Base-by-base conservation (phyloP, 2,113 vertebrate species). In the Hyla sarda region DNA sequence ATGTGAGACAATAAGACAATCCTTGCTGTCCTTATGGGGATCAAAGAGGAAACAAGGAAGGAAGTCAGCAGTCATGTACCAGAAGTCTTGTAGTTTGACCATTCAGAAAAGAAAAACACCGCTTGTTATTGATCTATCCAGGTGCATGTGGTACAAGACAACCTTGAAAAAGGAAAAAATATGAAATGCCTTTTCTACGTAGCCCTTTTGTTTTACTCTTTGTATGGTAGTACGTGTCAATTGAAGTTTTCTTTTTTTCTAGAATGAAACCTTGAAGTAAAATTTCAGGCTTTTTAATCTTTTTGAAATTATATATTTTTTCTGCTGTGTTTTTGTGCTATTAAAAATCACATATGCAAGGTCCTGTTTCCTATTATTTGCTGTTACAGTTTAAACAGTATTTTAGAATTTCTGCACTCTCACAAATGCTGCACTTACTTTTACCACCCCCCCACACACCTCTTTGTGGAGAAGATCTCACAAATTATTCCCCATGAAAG, bases 401-500 rank as follows among this genome's bases (percentile, higher is more conserved):
- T 77, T n/a, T n/a, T n/a, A n/a, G n/a, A n/a, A 0, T 30, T 21
- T 11, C 25, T 56, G 75, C 48, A 56, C 17, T 54, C 48, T 56
- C 28, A 28, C 5, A 32, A 48, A 30, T 11, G 19, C 48, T 34
- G 48, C 75, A 56, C 75, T 50, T 76, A 52, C 25, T 45, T 58
- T 8, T 30, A 17, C 52, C 52, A 52, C 50, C 3, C 19, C 76
- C 76, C 76, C 32, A 37, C 75, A 21, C 17, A 79, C 76, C 50
- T 58, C 19, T 56, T 32, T 13, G 3, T 77, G 8, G 14, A 77
- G 74, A 77, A 52, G 25, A 47, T 54, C 10, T 32, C 52, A 54
- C 1, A 21, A 30, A 79, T 79, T 79, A 79, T 54, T 23, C 32
- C 30, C 52, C 32, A 56, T 79, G 52, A 79, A 79, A 79, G 76